Conservation (phyloP, 2,888 invertebrate species). For the Elysia crispata region DNA sequence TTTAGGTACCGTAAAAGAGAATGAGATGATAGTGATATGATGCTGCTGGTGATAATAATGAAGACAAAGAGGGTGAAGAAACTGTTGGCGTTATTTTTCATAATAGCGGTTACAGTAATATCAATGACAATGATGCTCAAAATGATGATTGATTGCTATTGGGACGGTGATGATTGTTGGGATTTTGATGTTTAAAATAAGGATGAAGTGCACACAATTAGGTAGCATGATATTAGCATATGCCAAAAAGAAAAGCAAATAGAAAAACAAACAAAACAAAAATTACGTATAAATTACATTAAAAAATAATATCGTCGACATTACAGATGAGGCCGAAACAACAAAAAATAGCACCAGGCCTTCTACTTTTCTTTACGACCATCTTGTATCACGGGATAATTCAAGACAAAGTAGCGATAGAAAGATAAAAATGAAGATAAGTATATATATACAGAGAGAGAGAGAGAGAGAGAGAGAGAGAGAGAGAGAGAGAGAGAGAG, state of each 20-base stretch:
- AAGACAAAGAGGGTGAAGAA: neutral
- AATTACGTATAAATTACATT: neutral
- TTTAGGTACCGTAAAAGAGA: no score
- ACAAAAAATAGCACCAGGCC: neutral
- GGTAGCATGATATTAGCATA: neutral
- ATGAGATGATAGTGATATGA: no score
- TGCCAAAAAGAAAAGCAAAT: no score
- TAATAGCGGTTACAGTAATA: neutral
- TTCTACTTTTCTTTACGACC: neutral
- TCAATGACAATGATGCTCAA: neutral
- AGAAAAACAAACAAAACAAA: no score
- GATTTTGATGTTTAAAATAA: neutral
- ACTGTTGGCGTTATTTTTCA: neutral
- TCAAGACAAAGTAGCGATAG: neutral
- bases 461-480: slow-evolving; percentile 19
- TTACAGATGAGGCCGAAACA: neutral
- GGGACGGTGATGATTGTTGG: neutral
- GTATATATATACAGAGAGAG: slow-evolving; percentile 9
- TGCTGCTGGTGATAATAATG: no score
- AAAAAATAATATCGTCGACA: neutral
- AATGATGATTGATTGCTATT: no score
- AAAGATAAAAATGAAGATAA: neutral
- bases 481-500: no score
- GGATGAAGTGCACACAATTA: neutral
- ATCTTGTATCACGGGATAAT: neutral